Conservation (phyloP, 2,797 vertebrate genomes). For the Ptychadena robeensis region DNA sequence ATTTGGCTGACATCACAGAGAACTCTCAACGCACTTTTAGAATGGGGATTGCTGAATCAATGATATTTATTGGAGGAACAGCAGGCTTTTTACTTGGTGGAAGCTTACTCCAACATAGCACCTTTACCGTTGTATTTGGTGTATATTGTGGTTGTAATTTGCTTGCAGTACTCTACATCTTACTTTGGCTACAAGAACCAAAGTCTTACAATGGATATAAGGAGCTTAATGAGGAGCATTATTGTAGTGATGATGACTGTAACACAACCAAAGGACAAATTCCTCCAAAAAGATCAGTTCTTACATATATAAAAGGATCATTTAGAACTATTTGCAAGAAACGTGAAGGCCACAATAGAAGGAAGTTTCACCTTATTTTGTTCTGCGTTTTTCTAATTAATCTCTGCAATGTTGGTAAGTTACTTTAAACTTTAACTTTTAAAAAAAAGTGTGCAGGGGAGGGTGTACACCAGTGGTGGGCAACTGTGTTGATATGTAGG, state of each 20-base stretch:
- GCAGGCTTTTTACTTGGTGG: constrained; percentile 69
- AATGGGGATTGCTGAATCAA: constrained; percentile 72
- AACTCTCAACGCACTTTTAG: constrained; percentile 65
- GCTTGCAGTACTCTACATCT: constrained; percentile 66
- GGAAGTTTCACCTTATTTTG: constrained; percentile 69
- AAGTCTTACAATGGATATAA: background rate
- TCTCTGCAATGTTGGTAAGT: constrained; percentile 68
- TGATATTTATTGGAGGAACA: constrained; percentile 71
- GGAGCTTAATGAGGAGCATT: constrained; percentile 13
- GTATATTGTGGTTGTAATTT: constrained; percentile 65
- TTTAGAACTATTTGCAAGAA: constrained; percentile 65
- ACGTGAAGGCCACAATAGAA: constrained; percentile 65
- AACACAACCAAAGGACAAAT: background rate
- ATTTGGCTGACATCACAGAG: constrained; percentile 68
- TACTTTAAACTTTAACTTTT: no score
- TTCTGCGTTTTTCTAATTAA: constrained; percentile 69
- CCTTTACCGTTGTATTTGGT: constrained; percentile 63
- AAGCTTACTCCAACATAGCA: constrained; percentile 64
- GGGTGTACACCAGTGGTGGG: no score
- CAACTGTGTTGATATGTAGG: no score
- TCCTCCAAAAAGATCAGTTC: background rate
- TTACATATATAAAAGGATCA: constrained; percentile 59
- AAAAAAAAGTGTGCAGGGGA: no score
- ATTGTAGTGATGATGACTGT: constrained; percentile 10
- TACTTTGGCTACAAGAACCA: constrained; percentile 68